Base-by-base conservation (phyloP, 2,797 vertebrate genomes). In the Coregonus sp. region DNA sequence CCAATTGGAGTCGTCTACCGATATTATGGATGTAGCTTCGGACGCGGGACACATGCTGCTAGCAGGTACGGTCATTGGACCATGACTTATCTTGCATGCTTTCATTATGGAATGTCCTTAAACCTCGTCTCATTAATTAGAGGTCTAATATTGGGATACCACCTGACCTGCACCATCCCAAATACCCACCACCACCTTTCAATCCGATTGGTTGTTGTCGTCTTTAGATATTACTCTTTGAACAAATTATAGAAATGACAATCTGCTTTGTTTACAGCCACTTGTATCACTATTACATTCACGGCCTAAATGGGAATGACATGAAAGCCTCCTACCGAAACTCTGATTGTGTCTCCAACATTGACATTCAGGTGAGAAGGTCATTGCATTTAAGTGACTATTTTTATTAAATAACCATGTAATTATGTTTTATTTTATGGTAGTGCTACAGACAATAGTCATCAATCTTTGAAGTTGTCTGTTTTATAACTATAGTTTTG, bases 251-350 rank as follows among this genome's bases (percentile, higher is more conserved):
- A 1, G 14, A 47, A 47, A 47, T 66, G 16, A 29, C 20, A 16
- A 66, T 66, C 14, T 29, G 1, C 25, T 72, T 52, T 31, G 25
- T 31, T 47, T 72, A 86, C 89, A 99, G 98, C 76, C 96, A 99
- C 87, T 94, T 96, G 68, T 99, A 98, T 90, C 98, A 99, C 91
- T 99, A 98, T 85, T 99, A 99, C 85, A 93, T 99, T 82, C 97
- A 99, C 76, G 98, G 98, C 70, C 87, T 92, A 75, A 89, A 94
- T 89, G 97, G 97, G 86, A 97, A 96, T 78, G 85, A 93, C 81
- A 54, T 69, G 31, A 86, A 4, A 6, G n/a, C 29, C 9, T 54
- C 18, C 18, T 77, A 75, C 40, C 81, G 81, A 81, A 88, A 89
- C 20, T 0, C 73, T 33, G 88, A 86, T 73, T 52, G 79, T 70